Evolutionary conservation across 1,140 invertebrate species (phyloP), one percentile per base, ranked within the genome.

Genomic region (Hormaphis cornu): DNA sequence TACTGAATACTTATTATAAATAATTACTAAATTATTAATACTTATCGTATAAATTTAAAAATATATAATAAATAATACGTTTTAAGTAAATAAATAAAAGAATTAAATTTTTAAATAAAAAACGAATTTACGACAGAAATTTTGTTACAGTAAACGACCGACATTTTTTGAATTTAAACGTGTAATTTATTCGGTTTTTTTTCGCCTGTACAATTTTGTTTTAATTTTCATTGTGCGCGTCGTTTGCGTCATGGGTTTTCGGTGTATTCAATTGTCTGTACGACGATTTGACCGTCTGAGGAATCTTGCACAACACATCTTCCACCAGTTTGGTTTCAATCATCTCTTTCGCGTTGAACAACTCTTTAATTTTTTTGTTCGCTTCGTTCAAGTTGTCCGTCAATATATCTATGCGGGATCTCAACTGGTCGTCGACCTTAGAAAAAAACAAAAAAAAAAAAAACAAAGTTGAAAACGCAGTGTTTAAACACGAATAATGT

Each of bases 341-440:
- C 5, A 20, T 35, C 1, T 66, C 1, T 48, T 33, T 48, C 1
- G 18, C 20, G 1, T 48, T n/a, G 3, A 30, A 16, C 2, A 66
- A 14, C 6, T 50, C 20, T 16, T 2, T 22, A 3, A 66, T 22
- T 46, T 66, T n/a, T 2, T 48, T 50, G 5, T 66, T n/a, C 1
- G 61, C 61, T 22, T 48, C 61, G 18, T 66, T 48, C 24, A 66
- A 50, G n/a, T 50, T 66, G 2, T 6, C 35, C 4, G 18, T 66
- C 16, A 66, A n/a, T 16, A 33, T 12, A 24, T 33, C n/a, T 0
- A 66, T 33, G 16, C n/a, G 61, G 14, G 20, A 14, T 22, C 28
- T 48, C 24, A 66, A 22, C 16, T 22, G 28, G 33, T 18, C 61
- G 12, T 66, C 20, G 14, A 66, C 33, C 61, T 66, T 22, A 1